Evolutionary conservation across 2,888 invertebrate species (phyloP), one percentile per base, ranked within the genome.

Genomic region (Campoletis raptor): DNA sequence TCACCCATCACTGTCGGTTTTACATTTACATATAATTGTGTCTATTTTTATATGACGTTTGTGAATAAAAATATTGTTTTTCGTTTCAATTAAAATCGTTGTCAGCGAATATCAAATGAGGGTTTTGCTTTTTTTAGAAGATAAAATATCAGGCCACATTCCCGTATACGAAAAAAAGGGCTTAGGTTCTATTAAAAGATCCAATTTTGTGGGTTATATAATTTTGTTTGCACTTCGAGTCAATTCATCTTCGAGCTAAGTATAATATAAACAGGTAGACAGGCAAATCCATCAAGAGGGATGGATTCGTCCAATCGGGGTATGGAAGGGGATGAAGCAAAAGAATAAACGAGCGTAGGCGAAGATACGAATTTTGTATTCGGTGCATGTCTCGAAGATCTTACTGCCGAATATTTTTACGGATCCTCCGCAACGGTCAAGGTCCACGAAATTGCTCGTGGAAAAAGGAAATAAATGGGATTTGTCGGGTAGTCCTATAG

Each of bases 401-500:
- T 52, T 37, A 21, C n/a, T 52, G 67, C 40, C 52, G 52, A 37
- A 48, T 67, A 52, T 52, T 67, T 70, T 69, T 79, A 24, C 45
- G 54, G 79, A 88, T 90, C 90, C 88, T 86, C 37, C 83, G 83
- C 73, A 85, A 81, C 86, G 89, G 89, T 91, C 90, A 89, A 89
- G 89, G 88, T 89, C 89, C 83, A 57, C 64, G 86, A 74, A 52
- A 52, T 67, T 87, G 86, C 79, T 74, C 37, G 37, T 40, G 48
- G 36, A 69, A 64, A 37, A 87, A 87, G 86, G 86, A 88, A 87
- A 89, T 89, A 90, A 90, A 87, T 85, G 86, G 90, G 89, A 91
- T 90, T 91, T 88, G 85, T 85, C 57, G 83, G 79, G n/a, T 81
- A 69, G 76, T 83, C 85, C 78, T 79, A 61, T 79, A 78, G 67